Conservation (phyloP, 2,888 invertebrate genomes). For the Muschampia plurimacula region DNA sequence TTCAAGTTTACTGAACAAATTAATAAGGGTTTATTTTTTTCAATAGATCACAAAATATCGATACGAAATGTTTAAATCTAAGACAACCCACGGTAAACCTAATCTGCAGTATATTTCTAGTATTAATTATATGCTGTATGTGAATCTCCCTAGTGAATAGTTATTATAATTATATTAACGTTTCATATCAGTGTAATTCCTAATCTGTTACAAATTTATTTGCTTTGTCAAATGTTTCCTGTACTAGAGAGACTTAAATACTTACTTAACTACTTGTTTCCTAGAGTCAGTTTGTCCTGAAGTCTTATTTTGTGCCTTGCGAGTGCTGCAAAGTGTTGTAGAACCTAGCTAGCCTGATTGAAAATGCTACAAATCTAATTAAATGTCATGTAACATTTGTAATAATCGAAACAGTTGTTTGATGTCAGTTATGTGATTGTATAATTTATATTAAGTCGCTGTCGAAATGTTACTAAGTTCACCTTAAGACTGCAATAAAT, state of each 20-base stretch:
- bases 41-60: slow-evolving; percentile 41
- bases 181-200: slow-evolving; percentile 52
- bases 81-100: slow-evolving; percentile 47
- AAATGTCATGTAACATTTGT: neutral
- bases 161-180: slow-evolving; percentile 30
- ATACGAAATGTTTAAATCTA: slow-evolving; percentile 44
- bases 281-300: slow-evolving; percentile 52
- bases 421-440: neutral
- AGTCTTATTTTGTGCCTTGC: slow-evolving; percentile 80
- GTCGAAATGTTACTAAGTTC: neutral
- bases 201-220: slow-evolving; percentile 51
- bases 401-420: neutral
- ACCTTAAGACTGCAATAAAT: neutral
- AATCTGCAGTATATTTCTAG: slow-evolving; percentile 20
- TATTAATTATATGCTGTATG: slow-evolving; percentile 22
- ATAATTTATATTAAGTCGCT: neutral
- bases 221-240: slow-evolving; percentile 49
- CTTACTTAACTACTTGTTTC: slow-evolving; percentile 37
- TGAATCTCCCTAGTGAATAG: slow-evolving; percentile 33
- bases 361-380: neutral
- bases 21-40: neutral
- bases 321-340: slow-evolving; percentile 62
- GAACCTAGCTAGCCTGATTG: slow-evolving; percentile 44
- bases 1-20: no score
- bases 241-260: slow-evolving; percentile 39